Evolutionary conservation across 2,797 vertebrate species (phyloP), one percentile per base, ranked within the genome.

Genomic region (Dendrocincla fuliginosa): DNA sequence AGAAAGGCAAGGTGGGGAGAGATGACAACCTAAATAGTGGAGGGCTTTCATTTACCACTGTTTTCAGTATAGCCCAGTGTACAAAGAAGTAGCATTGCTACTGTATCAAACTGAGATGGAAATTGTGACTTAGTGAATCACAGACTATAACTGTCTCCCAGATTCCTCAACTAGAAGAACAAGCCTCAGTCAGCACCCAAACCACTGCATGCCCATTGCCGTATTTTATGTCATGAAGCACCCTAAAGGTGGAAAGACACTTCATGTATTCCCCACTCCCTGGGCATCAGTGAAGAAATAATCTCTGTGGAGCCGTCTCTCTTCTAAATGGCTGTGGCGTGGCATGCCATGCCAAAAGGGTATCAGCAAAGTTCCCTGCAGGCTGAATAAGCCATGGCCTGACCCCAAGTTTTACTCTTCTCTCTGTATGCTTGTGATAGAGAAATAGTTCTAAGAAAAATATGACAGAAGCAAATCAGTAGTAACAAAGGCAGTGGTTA

Each of bases 381-480:
- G 47, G 47, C 9, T 80, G 52, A 59, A 55, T 49, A 84, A 89
- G 50, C 39, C 28, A 52, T 55, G 50, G 16, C 27, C 53, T 91
- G 68, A 79, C 60, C 19, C 25, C 24, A 19, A 57, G 17, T 60
- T n/a, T 56, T 84, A 35, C 22, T 64, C 33, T 80, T 81, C 81
- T 81, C 69, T 79, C 63, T 35, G 2, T 73, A 52, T 73, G 20
- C 46, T 37, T 24, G 2, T 52, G 25, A 33, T 18, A 68, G 50
- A 91, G 63, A 57, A 89, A 73, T 37, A 86, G 1, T 33, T 82
- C 12, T 52, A 92, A 77, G 37, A 35, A 93, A 89, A 92, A 76
- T 35, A 41, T 16, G 50, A 55, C 33, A 59, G 55, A 80, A 76
- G 16, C 4, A 93, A 87, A 78, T 67, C 41, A 46, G 41, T 35